phyloP scores from a whole-genome alignment of 1,140 invertebrate genomes.

The Arctopsyche grandis region DNA sequence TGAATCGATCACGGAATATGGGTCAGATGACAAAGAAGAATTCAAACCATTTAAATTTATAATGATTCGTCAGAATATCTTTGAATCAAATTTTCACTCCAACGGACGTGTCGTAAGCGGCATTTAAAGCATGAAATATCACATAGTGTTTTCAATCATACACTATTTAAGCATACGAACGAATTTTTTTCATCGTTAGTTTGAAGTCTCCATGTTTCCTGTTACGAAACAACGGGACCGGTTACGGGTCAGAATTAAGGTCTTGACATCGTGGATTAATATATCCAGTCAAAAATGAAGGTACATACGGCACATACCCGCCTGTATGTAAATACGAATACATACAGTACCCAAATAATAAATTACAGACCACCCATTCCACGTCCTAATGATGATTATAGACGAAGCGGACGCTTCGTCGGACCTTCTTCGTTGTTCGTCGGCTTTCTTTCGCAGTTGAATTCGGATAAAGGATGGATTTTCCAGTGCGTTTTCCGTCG shows the following conservation, averaged over 20 bases:
- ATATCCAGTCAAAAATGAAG: neutral
- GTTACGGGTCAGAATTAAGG: neutral
- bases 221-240: neutral
- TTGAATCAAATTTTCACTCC: slow-evolving; percentile 17
- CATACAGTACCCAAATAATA: neutral
- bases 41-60: slow-evolving; percentile 18
- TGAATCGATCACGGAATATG: slow-evolving; percentile 27
- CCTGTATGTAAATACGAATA: slow-evolving; percentile 26
- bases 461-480: neutral
- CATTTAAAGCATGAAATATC: too few relatives aligned
- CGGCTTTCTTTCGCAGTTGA: neutral
- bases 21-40: slow-evolving; percentile 41
- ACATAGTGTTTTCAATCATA: too few relatives aligned
- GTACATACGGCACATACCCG: neutral
- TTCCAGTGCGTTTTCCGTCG: too few relatives aligned
- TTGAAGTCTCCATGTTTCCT: too few relatives aligned
- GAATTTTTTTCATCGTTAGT: too few relatives aligned
- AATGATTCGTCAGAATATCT: slow-evolving; percentile 25
- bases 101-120: neutral
- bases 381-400: slow-evolving; percentile 29
- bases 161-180: too few relatives aligned
- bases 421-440: neutral
- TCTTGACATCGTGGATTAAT: slow-evolving; percentile 18
- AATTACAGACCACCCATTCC: slow-evolving; percentile 39
- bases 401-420: slow-evolving; percentile 1